Base-by-base conservation (phyloP, 2,888 invertebrate species). In the Phlogophora meticulosa region DNA sequence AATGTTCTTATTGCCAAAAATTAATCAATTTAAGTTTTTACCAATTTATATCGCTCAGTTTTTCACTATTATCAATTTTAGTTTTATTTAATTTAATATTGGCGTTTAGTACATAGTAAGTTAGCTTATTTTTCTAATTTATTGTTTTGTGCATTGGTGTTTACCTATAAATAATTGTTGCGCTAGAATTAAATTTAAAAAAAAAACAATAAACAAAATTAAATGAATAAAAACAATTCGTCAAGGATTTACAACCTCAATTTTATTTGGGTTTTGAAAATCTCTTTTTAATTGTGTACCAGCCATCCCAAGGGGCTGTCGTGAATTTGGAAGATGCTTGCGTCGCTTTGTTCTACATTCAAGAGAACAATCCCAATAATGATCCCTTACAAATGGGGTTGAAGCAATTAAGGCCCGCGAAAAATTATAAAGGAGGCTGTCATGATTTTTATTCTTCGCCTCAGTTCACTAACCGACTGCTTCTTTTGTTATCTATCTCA, bases 231-330 rank as follows among this genome's bases (percentile, higher is more conserved):
- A 42, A 46, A 62, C 62, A 42, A 59, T 57, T 59, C 61, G 59
- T 61, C 63, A 74, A 64, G 57, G 70, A 76, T 76, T 80, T 79
- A 78, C 61, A 64, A 72, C 66, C 68, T 63, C 65, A 73, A 83
- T 81, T 28, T 28, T 5, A 28, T 28, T 83, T 72, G 40, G 40
- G 48, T 55, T 56, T 58, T 60, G 58, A 71, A 82, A 80, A 83
- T 82, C 78, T 75, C 74, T 78, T 82, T 81, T 85, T 82, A 83
- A 84, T 85, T 84, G 76, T 77, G 42, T 38, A 74, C 65, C 69
- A 64, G 62, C 59, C 48, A 40, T 51, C 61, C 53, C 49, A 48
- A 34, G 40, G 20, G 46, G 51, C 24, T 36, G 34, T 76, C 72
- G 58, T 77, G 68, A 78, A 81, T 66, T 72, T 65, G 22, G 42